These are phyloP conservation scores for Parambassis ranga DNA, from an alignment of 2,797 vertebrate species.

Conservation along the genomic window DNA sequence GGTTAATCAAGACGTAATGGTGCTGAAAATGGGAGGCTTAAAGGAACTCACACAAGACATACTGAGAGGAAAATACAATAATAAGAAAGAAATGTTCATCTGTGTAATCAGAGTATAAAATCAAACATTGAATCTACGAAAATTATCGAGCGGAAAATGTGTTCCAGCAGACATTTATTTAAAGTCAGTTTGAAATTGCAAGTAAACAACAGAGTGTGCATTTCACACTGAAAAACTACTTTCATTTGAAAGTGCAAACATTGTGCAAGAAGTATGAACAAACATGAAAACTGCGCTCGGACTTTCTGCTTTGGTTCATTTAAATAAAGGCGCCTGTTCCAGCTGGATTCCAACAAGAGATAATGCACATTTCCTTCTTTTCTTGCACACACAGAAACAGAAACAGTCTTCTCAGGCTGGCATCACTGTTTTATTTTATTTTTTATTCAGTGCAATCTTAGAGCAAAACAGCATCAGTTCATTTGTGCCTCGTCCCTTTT, in stretches of 20 bases:
- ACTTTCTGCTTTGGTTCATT: constrained; percentile 21
- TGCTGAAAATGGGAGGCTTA: neutral
- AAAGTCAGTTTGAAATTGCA: neutral
- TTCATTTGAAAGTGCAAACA: constrained; percentile 17
- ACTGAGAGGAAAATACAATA: neutral
- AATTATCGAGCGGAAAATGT: constrained; percentile 1
- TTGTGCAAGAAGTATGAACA: constrained; percentile 12
- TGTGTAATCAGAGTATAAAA: neutral
- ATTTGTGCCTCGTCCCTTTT: constrained; percentile 45
- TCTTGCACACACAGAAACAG: constrained; percentile 13
- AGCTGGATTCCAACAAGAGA: constrained; percentile 34
- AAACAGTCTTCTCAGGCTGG: constrained; percentile 40
- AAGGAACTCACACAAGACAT: neutral
- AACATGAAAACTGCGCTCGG: constrained; percentile 11
- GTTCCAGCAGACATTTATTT: neutral
- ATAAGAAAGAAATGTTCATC: neutral
- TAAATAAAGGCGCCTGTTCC: constrained; percentile 29
- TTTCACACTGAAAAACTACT: constrained; percentile 2
- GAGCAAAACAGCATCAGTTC: constrained; percentile 57
- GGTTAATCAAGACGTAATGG: neutral
- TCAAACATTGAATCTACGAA: neutral
- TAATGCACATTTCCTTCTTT: constrained; percentile 41
- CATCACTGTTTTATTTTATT: constrained; percentile 40
- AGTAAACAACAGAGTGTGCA: neutral
- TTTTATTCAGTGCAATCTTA: constrained; percentile 55